Percentiles rank a stretch among this genome's conserved stretches.
Conservation (phyloP, 1,140 invertebrate species). For the Trachymyrmex cornetzi region DNA sequence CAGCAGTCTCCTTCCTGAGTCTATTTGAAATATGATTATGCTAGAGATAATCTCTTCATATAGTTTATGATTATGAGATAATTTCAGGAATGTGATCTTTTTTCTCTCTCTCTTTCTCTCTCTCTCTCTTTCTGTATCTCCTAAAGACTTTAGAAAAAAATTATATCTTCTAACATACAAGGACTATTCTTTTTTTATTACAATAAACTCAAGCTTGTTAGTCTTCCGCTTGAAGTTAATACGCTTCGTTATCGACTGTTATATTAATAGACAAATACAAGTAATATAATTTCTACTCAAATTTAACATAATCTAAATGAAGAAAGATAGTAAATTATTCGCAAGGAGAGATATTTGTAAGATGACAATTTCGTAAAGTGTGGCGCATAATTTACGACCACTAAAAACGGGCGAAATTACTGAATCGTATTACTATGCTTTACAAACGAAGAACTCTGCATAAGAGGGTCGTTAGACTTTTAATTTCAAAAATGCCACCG, state of each 20-base stretch:
- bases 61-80: background rate
- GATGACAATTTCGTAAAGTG: constrained; percentile 19
- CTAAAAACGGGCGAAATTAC: constrained; percentile 9
- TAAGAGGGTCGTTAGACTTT: constrained; percentile 24
- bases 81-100: background rate
- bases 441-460: background rate
- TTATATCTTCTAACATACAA: background rate
- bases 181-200: background rate
- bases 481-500: constrained; percentile 32
- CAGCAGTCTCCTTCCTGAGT: constrained; percentile 90
- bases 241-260: background rate
- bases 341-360: background rate
- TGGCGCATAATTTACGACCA: constrained; percentile 2
- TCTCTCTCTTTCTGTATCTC: too few relatives aligned
- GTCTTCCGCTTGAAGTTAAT: background rate
- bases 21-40: constrained; percentile 84
- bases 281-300: background rate
- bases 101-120: too few relatives aligned
- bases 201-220: background rate
- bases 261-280: background rate
- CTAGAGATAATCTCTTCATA: background rate
- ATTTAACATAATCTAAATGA: background rate
- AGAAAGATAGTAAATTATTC: constrained; percentile 19
- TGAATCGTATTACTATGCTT: background rate
- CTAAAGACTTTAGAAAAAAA: background rate